These are phyloP conservation scores for Eulemur coronatus DNA, from an alignment of 2,797 vertebrate species.

Conservation along the genomic window DNA sequence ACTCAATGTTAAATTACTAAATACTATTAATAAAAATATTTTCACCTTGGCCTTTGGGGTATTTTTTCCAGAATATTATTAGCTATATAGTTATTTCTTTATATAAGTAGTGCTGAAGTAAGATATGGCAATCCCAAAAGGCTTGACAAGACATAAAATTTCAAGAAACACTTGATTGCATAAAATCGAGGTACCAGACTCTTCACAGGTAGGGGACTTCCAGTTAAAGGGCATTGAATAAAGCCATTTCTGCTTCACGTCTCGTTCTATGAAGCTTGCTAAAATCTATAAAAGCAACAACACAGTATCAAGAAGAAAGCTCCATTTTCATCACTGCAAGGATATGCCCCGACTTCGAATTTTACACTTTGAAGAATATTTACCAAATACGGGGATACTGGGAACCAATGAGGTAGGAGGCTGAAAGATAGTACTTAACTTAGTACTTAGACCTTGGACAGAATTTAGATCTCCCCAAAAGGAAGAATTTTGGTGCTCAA, in stretches of 20 bases:
- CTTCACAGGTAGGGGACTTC: neutral
- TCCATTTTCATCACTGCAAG: neutral
- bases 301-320: neutral
- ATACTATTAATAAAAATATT: neutral
- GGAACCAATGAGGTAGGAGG: neutral
- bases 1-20: neutral
- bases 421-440: neutral
- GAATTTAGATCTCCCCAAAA: neutral
- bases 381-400: neutral
- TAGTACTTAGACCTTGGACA: neutral
- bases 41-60: neutral
- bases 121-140: neutral
- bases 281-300: neutral
- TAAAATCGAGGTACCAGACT: neutral
- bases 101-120: neutral
- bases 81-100: neutral
- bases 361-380: neutral
- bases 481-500: neutral
- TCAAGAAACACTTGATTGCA: neutral
- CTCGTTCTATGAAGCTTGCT: neutral
- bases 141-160: neutral
- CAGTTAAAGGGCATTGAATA: neutral
- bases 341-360: neutral
- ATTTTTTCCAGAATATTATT: neutral
- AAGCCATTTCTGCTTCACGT: neutral